Evolutionary conservation across 2,797 vertebrate genomes (phyloP), one percentile per base, ranked within the genome.

Genomic region (Paedocypris micromegethes): DNA sequence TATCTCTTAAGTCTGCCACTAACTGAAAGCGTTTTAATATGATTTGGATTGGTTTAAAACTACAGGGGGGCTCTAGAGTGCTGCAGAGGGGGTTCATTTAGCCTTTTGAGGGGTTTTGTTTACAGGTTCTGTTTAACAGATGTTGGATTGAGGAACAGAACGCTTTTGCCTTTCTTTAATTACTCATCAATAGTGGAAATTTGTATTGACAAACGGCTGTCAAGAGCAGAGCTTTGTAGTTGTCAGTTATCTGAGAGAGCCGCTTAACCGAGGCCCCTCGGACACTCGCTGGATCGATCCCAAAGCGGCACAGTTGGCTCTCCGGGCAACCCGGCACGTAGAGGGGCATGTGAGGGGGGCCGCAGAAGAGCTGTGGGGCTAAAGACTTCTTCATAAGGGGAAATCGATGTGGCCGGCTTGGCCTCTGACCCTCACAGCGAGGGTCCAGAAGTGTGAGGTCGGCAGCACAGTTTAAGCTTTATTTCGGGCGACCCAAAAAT

Each of bases 141-240:
- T 90, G 89, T 85, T 85, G 81, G 76, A 77, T 76, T 70, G 69
- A 51, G 57, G 70, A 84, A 74, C 75, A 72, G 74, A 72, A 65
- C 39, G 68, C 79, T 69, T 65, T 23, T 65, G 68, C 59, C 72
- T 78, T 75, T 81, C 80, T 87, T 82, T 88, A 89, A 90, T 87
- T 83, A 82, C 83, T 89, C 87, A 90, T 91, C 89, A 91, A 91
- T 91, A 90, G 88, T 85, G 83, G 83, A 87, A 83, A 87, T 88
- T 85, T 89, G 86, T 90, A 91, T 89, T 89, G 89, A 89, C 89
- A 90, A 82, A 86, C 74, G 66, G 75, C 88, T 89, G 87, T 89
- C 88, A 88, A 82, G 79, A 79, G 76, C 60, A 79, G 81, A 84
- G 83, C 88, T 91, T 90, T 91, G 88, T 87, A 85, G 82, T 83